Percentiles rank a stretch among this genome's conserved stretches.
phyloP scores from a whole-genome alignment of 2,888 invertebrate species.

The Palloptera scutellata region DNA sequence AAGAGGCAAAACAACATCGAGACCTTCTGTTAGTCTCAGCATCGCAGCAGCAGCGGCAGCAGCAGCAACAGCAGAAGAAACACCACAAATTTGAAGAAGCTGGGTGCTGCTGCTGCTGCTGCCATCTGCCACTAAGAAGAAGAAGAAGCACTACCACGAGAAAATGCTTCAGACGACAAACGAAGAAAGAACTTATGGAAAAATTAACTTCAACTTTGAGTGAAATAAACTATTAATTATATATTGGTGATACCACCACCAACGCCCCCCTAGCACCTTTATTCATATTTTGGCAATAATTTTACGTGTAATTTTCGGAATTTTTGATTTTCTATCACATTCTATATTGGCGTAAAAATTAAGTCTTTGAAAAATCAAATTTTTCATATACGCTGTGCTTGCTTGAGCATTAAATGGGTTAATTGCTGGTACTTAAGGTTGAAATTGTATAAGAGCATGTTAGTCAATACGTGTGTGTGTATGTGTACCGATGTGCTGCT shows the following conservation, averaged over 20 bases:
- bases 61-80: conserved; percentile 23
- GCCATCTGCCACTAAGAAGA: conserved; percentile 1
- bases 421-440: too few species aligned
- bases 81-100: conserved; percentile 18
- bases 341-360: too few species aligned
- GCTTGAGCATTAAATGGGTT: too few species aligned
- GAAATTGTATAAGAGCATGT: too few species aligned
- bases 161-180: conserved; percentile 37
- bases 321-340: too few species aligned
- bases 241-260: not conserved
- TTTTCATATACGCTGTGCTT: too few species aligned
- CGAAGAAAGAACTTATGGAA: too few species aligned
- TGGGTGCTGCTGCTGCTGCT: conserved; percentile 14
- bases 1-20: not conserved
- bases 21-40: too few species aligned
- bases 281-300: not conserved
- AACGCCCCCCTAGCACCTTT: not conserved
- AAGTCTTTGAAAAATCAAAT: too few species aligned
- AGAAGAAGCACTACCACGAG: conserved; percentile 8
- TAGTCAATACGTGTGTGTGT: too few species aligned
- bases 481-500: too few species aligned
- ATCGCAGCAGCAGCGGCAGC: conserved; percentile 1
- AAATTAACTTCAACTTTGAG: conserved; percentile 13
- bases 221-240: too few species aligned
- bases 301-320: not conserved